Evolutionary conservation across 2,797 vertebrate species (phyloP).

Genomic region (Argya squamiceps): DNA sequence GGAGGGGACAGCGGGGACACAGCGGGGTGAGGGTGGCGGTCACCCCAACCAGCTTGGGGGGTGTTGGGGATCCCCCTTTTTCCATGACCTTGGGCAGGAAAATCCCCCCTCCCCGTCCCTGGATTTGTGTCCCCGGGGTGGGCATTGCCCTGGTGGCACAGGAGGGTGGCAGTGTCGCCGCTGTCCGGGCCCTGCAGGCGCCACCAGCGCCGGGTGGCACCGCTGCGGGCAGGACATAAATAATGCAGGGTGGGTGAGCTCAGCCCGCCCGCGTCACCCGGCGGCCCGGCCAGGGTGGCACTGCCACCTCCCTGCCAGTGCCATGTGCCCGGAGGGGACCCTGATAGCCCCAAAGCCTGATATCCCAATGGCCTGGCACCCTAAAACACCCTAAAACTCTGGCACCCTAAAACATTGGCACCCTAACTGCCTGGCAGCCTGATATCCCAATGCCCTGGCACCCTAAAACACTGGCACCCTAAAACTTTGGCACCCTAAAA

Average conservation of each 20-base stretch:
- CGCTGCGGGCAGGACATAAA: neutral
- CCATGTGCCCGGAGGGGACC: neutral
- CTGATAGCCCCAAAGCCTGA: neutral
- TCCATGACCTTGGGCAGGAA: neutral
- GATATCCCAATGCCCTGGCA: neutral
- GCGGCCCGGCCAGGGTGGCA: neutral
- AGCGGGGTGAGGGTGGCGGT: too few relatives aligned
- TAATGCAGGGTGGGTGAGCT: neutral
- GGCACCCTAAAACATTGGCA: neutral
- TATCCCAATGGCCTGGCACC: neutral
- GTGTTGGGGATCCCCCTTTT: neutral
- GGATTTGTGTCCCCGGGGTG: rapidly evolving
- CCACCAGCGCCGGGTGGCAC: neutral
- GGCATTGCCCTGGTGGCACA: neutral
- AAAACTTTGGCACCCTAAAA: too few relatives aligned
- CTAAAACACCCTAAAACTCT: neutral
- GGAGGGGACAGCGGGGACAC: neutral
- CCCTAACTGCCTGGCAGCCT: too few relatives aligned
- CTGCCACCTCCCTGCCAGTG: neutral
- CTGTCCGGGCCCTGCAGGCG: too few relatives aligned
- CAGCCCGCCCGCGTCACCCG: neutral
- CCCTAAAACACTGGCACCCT: neutral
- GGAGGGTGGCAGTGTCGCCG: neutral
- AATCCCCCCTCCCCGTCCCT: too few relatives aligned
- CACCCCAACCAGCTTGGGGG: too few relatives aligned